Base-by-base conservation (phyloP, 2,888 invertebrate species). In the Embidobia sp. region DNA sequence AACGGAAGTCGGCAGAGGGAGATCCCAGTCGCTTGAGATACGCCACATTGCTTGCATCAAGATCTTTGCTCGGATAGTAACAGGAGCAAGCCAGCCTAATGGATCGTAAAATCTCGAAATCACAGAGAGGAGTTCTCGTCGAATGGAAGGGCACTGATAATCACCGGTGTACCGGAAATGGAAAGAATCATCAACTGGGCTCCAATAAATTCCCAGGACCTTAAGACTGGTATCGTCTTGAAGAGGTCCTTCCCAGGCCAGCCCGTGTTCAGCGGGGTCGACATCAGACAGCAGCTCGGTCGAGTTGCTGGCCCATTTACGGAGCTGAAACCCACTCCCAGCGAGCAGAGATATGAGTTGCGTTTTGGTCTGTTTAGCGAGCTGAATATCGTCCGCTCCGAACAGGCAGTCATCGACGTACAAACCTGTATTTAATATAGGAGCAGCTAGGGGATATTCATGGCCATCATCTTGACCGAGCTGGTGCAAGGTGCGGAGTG, bases 291-390 rank as follows among this genome's bases (percentile, higher is more conserved):
- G 35, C 13, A 53, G 15, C 1, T 26, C 35, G 3, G 27, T 1
- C 0, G 22, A 26, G 10, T 46, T 46, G 10, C 27, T 46, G 1
- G 15, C 27, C 27, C 35, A 35, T 15, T 53, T 53, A 0, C 53
- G 69, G 2, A 63, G 19, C 0, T 13, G 19, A n/a, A 75, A 75
- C 0, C 48, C 37, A 16, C 75, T 69, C 6, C 67, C 16, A 3
- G 19, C 6, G 8, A 69, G 6, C 7, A 72, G 51, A 0, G 29
- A 3, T 3, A 40, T 16, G 6, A 77, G 10, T 16, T 75, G 40
- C n/a, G n/a, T n/a, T n/a, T n/a, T n/a, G n/a, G n/a, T n/a, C n/a
- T n/a, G n/a, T n/a, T n/a, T n/a, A n/a, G n/a, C n/a, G n/a, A n/a
- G n/a, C n/a, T n/a, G n/a, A n/a, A n/a, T n/a, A n/a, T n/a, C n/a